Evolutionary conservation across 2,797 vertebrate species (phyloP).

Genomic region (Ctenosaura bakeri): DNA sequence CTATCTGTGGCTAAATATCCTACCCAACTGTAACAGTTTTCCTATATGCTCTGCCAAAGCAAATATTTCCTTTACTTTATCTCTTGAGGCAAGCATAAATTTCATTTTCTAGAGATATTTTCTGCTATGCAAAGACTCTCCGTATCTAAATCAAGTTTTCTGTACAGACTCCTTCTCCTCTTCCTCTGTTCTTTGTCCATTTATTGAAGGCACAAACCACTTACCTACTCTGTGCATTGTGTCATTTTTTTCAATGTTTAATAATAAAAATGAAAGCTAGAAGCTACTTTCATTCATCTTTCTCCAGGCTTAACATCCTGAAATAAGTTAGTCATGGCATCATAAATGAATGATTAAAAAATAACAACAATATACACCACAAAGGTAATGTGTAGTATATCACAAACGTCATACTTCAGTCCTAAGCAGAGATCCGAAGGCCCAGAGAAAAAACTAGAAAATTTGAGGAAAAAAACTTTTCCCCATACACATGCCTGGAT

Average conservation of each 20-base stretch:
- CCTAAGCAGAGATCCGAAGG: too few species aligned
- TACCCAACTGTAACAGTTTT: conserved; percentile 53
- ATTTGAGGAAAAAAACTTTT: too few species aligned
- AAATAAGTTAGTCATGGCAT: conserved; percentile 1
- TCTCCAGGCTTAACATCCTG: not conserved
- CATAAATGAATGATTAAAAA: not conserved
- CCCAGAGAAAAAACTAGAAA: too few species aligned
- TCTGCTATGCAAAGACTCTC: conserved; percentile 30
- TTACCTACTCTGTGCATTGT: not conserved
- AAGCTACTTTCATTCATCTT: not conserved
- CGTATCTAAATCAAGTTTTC: conserved; percentile 42
- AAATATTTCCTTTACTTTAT: conserved; percentile 58
- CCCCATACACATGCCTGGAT: too few species aligned
- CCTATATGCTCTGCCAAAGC: conserved; percentile 43
- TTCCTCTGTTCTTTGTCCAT: conserved; percentile 28
- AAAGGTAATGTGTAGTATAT: not conserved
- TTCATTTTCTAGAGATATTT: conserved; percentile 53
- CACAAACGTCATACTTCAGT: not conserved
- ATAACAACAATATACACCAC: not conserved
- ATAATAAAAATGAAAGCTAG: not conserved
- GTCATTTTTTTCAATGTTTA: conserved; percentile 1
- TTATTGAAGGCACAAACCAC: conserved; percentile 4
- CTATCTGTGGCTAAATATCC: conserved; percentile 32
- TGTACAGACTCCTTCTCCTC: not conserved
- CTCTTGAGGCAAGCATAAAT: conserved; percentile 29